Conservation (phyloP, 2,888 invertebrate species). For the Lycocerus yunnanus region DNA sequence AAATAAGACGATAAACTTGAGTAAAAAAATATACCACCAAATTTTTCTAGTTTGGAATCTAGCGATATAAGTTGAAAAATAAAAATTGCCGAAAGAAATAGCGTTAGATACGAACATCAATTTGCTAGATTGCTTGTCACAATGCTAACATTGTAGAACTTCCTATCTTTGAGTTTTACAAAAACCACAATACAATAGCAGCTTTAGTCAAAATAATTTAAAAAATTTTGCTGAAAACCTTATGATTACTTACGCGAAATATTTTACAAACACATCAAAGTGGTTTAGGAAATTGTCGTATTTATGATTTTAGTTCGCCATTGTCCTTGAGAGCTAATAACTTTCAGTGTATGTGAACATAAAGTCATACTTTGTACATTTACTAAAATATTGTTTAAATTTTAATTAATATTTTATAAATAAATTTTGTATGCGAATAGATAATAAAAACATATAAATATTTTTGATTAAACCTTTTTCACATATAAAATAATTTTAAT, state of each 20-base stretch:
- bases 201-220: constrained; percentile 16
- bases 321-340: neutral
- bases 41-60: constrained; percentile 8
- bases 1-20: neutral
- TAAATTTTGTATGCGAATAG: neutral
- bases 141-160: constrained; percentile 7
- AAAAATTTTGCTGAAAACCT: constrained; percentile 1
- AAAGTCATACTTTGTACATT: neutral
- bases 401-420: neutral
- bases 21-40: constrained; percentile 7
- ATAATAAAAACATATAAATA: too few relatives aligned
- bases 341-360: neutral
- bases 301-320: neutral
- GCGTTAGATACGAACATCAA: constrained; percentile 23
- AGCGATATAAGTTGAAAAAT: constrained; percentile 15
- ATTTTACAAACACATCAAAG: neutral
- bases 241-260: neutral
- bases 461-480: neutral
- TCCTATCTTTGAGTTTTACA: constrained; percentile 11
- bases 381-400: neutral
- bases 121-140: constrained; percentile 22
- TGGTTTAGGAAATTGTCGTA: neutral
- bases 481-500: neutral
- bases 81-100: constrained; percentile 15
- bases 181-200: constrained; percentile 11